Conservation (phyloP, 2,797 vertebrate species). For the Neosilurus mollespiculum region DNA sequence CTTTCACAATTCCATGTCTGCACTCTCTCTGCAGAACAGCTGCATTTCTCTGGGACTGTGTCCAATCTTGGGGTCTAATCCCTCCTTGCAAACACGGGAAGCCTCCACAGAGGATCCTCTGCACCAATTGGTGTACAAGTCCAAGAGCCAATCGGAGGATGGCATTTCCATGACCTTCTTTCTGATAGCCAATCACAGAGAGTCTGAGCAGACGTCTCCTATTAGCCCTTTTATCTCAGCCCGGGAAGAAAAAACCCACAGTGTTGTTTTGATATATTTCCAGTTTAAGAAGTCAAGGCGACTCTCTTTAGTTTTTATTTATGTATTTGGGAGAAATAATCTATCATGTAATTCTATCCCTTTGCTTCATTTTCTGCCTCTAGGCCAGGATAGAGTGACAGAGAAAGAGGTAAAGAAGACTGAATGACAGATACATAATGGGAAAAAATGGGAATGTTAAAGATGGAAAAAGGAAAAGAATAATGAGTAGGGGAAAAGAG, state of each 20-base stretch:
- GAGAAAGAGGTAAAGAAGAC: not conserved
- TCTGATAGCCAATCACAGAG: conserved; percentile 59
- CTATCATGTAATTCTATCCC: not conserved
- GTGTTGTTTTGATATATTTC: not conserved
- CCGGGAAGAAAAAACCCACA: conserved; percentile 18
- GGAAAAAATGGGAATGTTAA: not conserved
- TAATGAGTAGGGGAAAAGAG: not conserved
- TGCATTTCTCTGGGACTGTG: conserved; percentile 65
- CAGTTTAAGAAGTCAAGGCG: not conserved
- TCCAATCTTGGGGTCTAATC: conserved; percentile 71
- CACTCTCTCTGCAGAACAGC: conserved; percentile 55
- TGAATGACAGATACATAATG: not conserved
- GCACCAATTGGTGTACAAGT: conserved; percentile 28
- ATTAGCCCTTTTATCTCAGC: conserved; percentile 5
- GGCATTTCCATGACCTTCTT: conserved; percentile 43
- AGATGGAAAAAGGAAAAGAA: not conserved
- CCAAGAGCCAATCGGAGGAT: conserved; percentile 55
- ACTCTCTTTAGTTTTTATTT: conserved; percentile 18
- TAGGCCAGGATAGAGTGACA: not conserved
- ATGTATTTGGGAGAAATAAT: not conserved
- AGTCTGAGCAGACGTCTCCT: conserved; percentile 31
- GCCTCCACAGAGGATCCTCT: conserved; percentile 12
- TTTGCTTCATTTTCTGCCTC: not conserved
- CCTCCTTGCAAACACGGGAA: conserved; percentile 62
- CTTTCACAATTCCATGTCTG: conserved; percentile 11